These are phyloP conservation scores for Diuraphis noxia DNA, from an alignment of 1,140 invertebrate genomes.

Conservation along the genomic window DNA sequence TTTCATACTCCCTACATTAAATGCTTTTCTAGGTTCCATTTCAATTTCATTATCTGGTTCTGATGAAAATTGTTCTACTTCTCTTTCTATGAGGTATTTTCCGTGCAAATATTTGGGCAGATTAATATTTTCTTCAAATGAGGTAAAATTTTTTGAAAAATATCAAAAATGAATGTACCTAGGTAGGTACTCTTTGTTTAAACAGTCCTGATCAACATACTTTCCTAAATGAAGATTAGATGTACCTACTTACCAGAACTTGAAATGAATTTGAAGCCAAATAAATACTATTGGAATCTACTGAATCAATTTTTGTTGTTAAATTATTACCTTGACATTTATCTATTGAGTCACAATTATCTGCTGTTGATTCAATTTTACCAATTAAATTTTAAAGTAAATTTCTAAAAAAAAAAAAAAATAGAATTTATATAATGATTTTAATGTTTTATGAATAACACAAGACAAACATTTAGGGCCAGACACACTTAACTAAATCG, in stretches of 20 bases:
- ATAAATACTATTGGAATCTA: not conserved
- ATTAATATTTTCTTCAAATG: constrained; percentile 24
- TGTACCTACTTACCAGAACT: not conserved
- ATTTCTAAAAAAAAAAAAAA: not conserved
- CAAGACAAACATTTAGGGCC: not conserved
- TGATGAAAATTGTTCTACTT: not conserved
- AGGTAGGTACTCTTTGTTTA: not conserved
- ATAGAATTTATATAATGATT: not conserved
- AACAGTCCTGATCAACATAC: not conserved
- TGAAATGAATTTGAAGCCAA: not conserved
- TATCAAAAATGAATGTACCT: too few species aligned
- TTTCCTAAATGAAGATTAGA: not conserved
- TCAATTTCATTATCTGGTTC: not conserved
- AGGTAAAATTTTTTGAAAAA: not conserved
- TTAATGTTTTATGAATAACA: not conserved
- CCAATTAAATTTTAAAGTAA: not conserved
- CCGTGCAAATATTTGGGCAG: not conserved
- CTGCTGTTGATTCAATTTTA: not conserved
- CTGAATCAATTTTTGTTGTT: not conserved
- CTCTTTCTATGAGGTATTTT: not conserved
- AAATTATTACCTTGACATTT: not conserved
- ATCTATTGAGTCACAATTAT: not conserved
- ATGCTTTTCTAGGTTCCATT: not conserved
- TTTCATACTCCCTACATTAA: constrained; percentile 10
- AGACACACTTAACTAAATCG: too few species aligned